These are phyloP conservation scores for Planiliza haematocheilus DNA, from an alignment of 2,113 vertebrate genomes.

Conservation along the genomic window DNA sequence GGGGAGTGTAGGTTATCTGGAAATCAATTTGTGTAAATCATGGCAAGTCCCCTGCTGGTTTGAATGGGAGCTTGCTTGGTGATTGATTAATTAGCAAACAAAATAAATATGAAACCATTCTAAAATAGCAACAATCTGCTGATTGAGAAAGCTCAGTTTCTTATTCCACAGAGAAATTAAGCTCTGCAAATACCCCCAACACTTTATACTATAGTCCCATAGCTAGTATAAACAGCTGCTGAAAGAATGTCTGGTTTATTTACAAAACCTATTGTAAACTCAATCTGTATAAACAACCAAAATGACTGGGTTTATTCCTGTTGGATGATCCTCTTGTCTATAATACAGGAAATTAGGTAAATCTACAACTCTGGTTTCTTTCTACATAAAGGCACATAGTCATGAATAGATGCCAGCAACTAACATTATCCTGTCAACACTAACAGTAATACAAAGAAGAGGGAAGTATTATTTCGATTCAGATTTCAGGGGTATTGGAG, in stretches of 20 bases:
- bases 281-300: no score
- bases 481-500: constrained; percentile 36
- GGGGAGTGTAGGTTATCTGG: constrained; percentile 33
- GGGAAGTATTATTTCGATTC: constrained; percentile 30
- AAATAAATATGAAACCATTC: background rate
- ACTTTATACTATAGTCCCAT: no score
- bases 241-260: no score
- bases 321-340: constrained; percentile 3
- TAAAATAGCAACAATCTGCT: no score
- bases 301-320: background rate
- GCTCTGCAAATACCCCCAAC: no score
- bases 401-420: background rate
- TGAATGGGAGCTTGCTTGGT: constrained; percentile 8
- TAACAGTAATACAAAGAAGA: constrained; percentile 18
- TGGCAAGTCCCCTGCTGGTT: constrained; percentile 33
- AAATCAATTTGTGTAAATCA: constrained; percentile 36
- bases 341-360: constrained; percentile 27
- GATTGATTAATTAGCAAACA: constrained; percentile 18
- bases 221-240: no score
- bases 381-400: constrained; percentile 40
- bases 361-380: constrained; percentile 49
- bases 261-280: background rate
- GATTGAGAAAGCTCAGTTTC: no score
- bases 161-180: no score
- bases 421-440: constrained; percentile 62